Evolutionary conservation across 2,113 vertebrate genomes (phyloP).

Genomic region (Maccullochella peelii): DNA sequence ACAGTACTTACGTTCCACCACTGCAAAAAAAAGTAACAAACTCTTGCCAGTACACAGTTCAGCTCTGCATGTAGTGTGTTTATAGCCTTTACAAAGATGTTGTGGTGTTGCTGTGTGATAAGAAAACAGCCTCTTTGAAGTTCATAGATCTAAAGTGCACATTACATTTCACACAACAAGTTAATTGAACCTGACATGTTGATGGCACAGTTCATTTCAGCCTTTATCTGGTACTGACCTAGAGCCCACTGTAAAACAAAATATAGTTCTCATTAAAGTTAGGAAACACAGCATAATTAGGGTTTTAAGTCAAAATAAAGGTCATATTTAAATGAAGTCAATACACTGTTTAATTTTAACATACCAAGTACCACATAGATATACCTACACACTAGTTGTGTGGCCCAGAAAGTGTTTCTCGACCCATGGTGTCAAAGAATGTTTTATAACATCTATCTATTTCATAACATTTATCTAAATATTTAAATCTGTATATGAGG

Average conservation of each 20-base stretch:
- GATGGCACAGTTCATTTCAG: constrained; percentile 21
- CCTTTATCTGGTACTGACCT: constrained; percentile 24
- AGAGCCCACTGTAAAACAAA: constrained; percentile 19
- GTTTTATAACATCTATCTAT: background rate
- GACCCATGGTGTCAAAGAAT: background rate
- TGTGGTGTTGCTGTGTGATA: constrained; percentile 49
- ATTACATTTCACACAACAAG: constrained; percentile 32
- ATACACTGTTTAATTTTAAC: background rate
- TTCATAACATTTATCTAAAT: background rate
- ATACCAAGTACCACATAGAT: background rate
- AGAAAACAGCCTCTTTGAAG: constrained; percentile 59
- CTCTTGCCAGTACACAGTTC: background rate
- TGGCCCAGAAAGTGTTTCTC: background rate
- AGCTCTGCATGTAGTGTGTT: constrained; percentile 14
- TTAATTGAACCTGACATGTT: constrained; percentile 38
- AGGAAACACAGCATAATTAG: background rate
- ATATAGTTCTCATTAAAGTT: background rate
- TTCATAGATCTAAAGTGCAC: constrained; percentile 67
- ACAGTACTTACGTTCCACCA: background rate
- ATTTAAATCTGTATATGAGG: background rate
- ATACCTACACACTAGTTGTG: background rate
- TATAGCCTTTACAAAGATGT: constrained; percentile 31
- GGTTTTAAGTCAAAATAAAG: background rate
- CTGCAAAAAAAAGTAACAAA: background rate
- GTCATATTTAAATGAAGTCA: background rate